Percentiles rank a stretch among this genome's conserved stretches.
phyloP scores from a whole-genome alignment of 2,113 vertebrate genomes.

The Plectropomus leopardus region DNA sequence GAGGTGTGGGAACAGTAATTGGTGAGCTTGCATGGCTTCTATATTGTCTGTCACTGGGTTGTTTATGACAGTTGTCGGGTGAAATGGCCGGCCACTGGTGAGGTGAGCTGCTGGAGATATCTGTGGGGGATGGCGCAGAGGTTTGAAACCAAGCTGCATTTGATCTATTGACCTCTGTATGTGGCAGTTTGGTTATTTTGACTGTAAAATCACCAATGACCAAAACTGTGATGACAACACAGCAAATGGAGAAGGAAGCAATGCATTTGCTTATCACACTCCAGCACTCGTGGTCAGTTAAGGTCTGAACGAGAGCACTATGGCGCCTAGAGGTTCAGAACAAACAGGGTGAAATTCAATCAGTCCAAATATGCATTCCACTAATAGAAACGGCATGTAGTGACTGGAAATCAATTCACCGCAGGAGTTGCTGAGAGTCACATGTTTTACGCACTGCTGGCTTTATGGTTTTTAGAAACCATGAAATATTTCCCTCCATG shows the following conservation, averaged over 20 bases:
- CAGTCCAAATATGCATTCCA: constrained; percentile 58
- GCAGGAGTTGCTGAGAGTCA: constrained; percentile 67
- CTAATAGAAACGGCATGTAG: constrained; percentile 65
- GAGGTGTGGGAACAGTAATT: not conserved
- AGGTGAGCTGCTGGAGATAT: not conserved
- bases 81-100: constrained; percentile 10
- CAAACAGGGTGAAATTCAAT: constrained; percentile 62
- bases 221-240: not conserved
- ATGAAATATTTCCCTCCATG: constrained; percentile 27
- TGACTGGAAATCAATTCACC: constrained; percentile 79
- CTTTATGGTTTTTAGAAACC: constrained; percentile 62
- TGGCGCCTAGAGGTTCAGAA: constrained; percentile 39
- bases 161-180: not conserved
- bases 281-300: constrained; percentile 27
- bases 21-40: not conserved
- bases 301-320: not conserved
- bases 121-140: not conserved
- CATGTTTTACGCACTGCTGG: constrained; percentile 65
- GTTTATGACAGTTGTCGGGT: constrained; percentile 43
- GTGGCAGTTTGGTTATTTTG: not conserved
- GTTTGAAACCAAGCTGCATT: not conserved
- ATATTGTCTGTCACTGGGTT: constrained; percentile 33
- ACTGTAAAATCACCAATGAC: constrained; percentile 20
- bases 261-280: constrained; percentile 44
- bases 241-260: constrained; percentile 6